These are phyloP conservation scores for Phytoseiulus persimilis DNA, from an alignment of 2,888 invertebrate genomes.

Conservation along the genomic window DNA sequence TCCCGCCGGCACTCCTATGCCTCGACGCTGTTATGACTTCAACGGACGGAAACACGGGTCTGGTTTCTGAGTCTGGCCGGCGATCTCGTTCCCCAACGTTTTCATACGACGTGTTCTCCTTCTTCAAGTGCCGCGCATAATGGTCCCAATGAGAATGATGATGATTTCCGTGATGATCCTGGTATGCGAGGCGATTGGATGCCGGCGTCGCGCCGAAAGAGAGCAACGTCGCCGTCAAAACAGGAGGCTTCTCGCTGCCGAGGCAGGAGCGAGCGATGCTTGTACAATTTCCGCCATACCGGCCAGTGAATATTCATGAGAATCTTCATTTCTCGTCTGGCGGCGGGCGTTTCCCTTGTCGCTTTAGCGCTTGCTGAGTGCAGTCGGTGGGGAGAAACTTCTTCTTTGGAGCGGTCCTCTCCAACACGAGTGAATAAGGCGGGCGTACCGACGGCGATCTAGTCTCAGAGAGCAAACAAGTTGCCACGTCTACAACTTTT, in stretches of 20 bases:
- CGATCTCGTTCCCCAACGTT: neutral
- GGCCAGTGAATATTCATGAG: neutral
- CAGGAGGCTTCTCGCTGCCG: neutral
- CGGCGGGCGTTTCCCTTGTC: neutral
- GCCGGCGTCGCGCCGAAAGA: neutral
- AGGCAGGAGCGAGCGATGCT: neutral
- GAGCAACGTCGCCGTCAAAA: neutral
- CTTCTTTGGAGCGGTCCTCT: neutral
- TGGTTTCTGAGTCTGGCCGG: neutral
- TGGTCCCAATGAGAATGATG: neutral
- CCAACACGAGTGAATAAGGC: neutral
- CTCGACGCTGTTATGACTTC: neutral
- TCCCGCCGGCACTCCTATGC: neutral
- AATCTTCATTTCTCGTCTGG: neutral
- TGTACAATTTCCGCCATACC: neutral
- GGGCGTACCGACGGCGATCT: neutral
- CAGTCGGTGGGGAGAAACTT: neutral
- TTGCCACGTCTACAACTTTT: too few species aligned
- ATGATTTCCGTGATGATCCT: neutral
- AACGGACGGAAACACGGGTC: neutral
- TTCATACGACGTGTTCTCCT: neutral
- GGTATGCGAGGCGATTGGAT: neutral
- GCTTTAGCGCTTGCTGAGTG: neutral
- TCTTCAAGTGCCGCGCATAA: neutral
- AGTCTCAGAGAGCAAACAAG: too few species aligned